Evolutionary conservation across 2,888 invertebrate genomes (phyloP).

Genomic region (Cerceris rybyensis): DNA sequence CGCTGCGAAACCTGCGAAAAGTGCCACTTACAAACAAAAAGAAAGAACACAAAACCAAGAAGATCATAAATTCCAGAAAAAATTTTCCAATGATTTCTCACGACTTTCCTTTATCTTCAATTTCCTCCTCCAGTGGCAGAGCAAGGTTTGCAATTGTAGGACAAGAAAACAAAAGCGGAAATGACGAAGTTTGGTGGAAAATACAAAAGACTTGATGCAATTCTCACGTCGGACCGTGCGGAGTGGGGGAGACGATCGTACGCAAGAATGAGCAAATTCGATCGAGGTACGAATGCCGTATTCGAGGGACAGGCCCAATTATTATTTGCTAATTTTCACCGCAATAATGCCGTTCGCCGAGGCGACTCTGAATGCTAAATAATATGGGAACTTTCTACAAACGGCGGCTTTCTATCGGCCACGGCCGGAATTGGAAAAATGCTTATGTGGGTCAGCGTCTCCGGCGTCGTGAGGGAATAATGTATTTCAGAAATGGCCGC

Average conservation of each 20-base stretch:
- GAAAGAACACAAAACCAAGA: too few species aligned
- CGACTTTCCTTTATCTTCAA: too few species aligned
- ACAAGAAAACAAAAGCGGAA: too few species aligned
- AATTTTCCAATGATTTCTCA: too few species aligned
- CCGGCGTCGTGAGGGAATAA: conserved; percentile 65
- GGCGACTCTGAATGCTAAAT: conserved; percentile 72
- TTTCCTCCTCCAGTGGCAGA: too few species aligned
- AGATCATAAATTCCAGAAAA: too few species aligned
- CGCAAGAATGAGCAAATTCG: neutral
- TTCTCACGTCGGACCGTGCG: neutral
- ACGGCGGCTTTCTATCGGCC: conserved; percentile 71
- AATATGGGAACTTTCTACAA: conserved; percentile 78
- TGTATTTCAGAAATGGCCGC: conserved; percentile 75
- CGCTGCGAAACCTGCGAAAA: too few species aligned
- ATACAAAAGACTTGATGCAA: neutral
- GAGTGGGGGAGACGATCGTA: neutral
- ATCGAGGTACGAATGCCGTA: conserved; percentile 15
- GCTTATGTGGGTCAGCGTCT: conserved; percentile 75
- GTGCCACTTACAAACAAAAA: too few species aligned
- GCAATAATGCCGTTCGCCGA: conserved; percentile 64
- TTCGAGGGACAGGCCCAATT: conserved; percentile 43
- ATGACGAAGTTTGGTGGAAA: too few species aligned
- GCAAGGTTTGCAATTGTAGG: too few species aligned
- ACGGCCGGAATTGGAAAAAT: conserved; percentile 76
- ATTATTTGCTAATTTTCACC: conserved; percentile 73